Conservation (phyloP, 2,797 vertebrate genomes). For the Gephyroberyx darwinii region DNA sequence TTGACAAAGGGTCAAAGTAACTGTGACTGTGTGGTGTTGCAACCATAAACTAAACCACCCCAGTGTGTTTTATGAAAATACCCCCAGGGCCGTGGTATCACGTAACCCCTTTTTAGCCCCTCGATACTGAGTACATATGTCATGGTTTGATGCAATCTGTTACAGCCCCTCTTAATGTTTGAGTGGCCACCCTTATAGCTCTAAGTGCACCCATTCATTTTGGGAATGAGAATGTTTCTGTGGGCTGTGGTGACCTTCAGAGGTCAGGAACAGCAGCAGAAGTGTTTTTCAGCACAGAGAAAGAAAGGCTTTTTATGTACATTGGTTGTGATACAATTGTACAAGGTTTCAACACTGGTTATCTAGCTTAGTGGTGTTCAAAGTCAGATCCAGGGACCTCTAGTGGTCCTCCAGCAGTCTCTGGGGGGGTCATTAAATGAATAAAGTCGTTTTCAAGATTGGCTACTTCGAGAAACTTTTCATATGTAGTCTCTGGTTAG, state of each 20-base stretch:
- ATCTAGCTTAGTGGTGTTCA: neutral
- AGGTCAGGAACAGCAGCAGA: neutral
- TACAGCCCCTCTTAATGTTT: conserved; percentile 36
- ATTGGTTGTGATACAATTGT: neutral
- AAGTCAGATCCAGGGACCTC: neutral
- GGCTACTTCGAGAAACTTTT: neutral
- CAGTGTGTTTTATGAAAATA: conserved; percentile 75
- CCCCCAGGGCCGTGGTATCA: conserved; percentile 63
- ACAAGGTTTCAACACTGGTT: neutral
- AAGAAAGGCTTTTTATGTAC: too few species aligned
- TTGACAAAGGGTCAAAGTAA: conserved; percentile 75
- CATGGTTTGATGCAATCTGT: conserved; percentile 53
- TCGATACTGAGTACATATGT: conserved; percentile 66
- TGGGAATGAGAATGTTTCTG: conserved; percentile 30
- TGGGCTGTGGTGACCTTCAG: conserved; percentile 9
- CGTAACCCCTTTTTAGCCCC: conserved; percentile 52
- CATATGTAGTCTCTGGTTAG: too few species aligned
- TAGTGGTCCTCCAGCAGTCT: neutral
- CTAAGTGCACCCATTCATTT: conserved; percentile 52
- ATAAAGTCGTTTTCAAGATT: neutral
- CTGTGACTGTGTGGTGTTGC: conserved; percentile 38
- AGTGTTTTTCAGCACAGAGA: too few species aligned
- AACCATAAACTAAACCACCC: conserved; percentile 63
- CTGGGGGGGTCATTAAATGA: neutral
- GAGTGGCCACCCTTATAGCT: conserved; percentile 27